These are phyloP conservation scores for Sinelater perroti DNA, from an alignment of 2,888 invertebrate species.

Conservation along the genomic window DNA sequence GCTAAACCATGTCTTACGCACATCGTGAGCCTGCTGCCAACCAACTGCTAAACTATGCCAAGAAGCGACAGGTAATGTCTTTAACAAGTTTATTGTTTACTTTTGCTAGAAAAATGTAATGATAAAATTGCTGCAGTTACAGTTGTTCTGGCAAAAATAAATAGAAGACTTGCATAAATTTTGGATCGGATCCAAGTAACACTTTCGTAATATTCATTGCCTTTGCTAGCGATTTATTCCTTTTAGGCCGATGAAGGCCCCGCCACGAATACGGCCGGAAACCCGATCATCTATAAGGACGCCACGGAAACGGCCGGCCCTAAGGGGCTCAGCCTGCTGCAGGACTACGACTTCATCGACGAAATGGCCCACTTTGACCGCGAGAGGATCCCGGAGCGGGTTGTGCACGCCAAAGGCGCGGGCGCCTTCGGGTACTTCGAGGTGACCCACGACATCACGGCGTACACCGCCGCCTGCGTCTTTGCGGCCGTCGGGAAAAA, in stretches of 20 bases:
- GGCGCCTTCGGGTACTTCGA: constrained; percentile 88
- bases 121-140: too few species aligned
- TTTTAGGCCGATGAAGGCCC: constrained; percentile 39
- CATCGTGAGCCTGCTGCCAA: constrained; percentile 50
- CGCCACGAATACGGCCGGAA: constrained; percentile 83
- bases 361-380: constrained; percentile 85
- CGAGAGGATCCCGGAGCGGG: constrained; percentile 95
- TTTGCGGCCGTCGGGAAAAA: constrained; percentile 81
- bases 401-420: constrained; percentile 95
- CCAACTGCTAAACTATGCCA: constrained; percentile 52
- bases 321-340: constrained; percentile 84
- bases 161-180: too few species aligned
- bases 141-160: too few species aligned
- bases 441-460: constrained; percentile 84
- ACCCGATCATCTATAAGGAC: constrained; percentile 81
- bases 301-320: constrained; percentile 85
- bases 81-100: constrained; percentile 11
- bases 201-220: neutral
- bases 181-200: too few species aligned
- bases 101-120: neutral
- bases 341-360: constrained; percentile 83
- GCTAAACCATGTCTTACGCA: neutral
- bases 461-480: constrained; percentile 80
- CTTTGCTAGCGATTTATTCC: neutral
- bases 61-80: constrained; percentile 52